Evolutionary conservation across 2,797 vertebrate genomes (phyloP).

Genomic region (Anas flavirostris): DNA sequence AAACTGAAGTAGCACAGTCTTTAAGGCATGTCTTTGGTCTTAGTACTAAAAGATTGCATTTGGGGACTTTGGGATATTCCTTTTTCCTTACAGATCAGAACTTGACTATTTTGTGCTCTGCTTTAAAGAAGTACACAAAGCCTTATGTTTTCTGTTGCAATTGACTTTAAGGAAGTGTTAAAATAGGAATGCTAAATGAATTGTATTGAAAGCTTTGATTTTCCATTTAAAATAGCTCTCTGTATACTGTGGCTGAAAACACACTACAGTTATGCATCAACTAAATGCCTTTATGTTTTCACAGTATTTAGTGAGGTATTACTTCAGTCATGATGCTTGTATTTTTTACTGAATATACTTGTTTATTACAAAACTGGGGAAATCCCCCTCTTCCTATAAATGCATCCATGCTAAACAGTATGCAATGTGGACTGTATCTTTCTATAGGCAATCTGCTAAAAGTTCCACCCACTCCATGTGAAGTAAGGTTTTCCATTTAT

Average conservation of each 20-base stretch:
- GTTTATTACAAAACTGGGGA: background rate
- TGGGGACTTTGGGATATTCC: background rate
- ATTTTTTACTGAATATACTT: background rate
- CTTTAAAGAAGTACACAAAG: background rate
- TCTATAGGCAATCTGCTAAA: background rate
- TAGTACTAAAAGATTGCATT: background rate
- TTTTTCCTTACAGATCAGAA: constrained; percentile 17
- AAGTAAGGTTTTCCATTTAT: background rate
- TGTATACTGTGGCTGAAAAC: background rate
- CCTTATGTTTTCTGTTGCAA: constrained; percentile 13
- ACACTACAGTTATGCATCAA: constrained; percentile 6
- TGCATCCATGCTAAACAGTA: background rate
- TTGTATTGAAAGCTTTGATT: constrained; percentile 44
- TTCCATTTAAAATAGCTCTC: constrained; percentile 36
- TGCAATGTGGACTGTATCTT: background rate
- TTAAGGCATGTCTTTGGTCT: fast-evolving
- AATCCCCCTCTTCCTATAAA: background rate
- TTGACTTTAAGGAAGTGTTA: constrained; percentile 34
- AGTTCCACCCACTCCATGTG: background rate
- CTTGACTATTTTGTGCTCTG: background rate
- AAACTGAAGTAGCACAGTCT: background rate
- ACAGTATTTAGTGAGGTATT: background rate
- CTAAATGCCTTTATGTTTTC: constrained; percentile 28
- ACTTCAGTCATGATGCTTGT: background rate
- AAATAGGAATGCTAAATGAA: constrained; percentile 43